Conservation (phyloP, 2,113 vertebrate genomes). For the Platichthys flesus region DNA sequence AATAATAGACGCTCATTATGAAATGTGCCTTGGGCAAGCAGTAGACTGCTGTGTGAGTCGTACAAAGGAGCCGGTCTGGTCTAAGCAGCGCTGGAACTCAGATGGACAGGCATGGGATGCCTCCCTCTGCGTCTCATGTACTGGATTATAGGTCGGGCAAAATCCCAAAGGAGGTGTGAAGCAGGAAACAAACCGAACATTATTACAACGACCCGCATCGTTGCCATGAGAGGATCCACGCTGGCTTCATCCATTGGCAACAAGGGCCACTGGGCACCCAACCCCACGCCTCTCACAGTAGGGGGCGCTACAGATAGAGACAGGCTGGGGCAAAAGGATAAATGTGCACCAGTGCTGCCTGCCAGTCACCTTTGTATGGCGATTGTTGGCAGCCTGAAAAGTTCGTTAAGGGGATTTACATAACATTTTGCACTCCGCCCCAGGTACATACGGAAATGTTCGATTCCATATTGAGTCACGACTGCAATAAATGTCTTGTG, state of each 20-base stretch:
- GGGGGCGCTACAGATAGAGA: conserved; percentile 83
- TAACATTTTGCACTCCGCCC: conserved; percentile 81
- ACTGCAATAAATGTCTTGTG: conserved; percentile 27
- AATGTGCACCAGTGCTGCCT: conserved; percentile 81
- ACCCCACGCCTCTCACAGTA: conserved; percentile 85
- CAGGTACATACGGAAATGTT: conserved; percentile 64
- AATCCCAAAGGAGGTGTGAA: conserved; percentile 75
- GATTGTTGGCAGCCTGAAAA: conserved; percentile 79
- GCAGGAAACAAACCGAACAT: conserved; percentile 82
- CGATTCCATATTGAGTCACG: conserved; percentile 54
- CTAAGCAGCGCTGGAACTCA: conserved; percentile 69
- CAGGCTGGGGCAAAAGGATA: conserved; percentile 78
- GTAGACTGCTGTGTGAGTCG: conserved; percentile 58
- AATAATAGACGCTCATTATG: conserved; percentile 55
- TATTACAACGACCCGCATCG: conserved; percentile 74
- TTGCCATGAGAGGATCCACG: conserved; percentile 80
- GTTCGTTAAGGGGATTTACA: conserved; percentile 85
- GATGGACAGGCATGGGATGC: conserved; percentile 81
- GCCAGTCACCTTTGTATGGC: conserved; percentile 83
- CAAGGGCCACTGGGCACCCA: conserved; percentile 80
- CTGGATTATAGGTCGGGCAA: conserved; percentile 78
- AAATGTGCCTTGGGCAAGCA: conserved; percentile 55
- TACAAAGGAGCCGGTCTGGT: conserved; percentile 71
- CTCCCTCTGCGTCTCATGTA: conserved; percentile 81
- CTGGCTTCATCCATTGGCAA: conserved; percentile 80